Base-by-base conservation (phyloP, 2,113 vertebrate species). In the Aegithalos caudatus region DNA sequence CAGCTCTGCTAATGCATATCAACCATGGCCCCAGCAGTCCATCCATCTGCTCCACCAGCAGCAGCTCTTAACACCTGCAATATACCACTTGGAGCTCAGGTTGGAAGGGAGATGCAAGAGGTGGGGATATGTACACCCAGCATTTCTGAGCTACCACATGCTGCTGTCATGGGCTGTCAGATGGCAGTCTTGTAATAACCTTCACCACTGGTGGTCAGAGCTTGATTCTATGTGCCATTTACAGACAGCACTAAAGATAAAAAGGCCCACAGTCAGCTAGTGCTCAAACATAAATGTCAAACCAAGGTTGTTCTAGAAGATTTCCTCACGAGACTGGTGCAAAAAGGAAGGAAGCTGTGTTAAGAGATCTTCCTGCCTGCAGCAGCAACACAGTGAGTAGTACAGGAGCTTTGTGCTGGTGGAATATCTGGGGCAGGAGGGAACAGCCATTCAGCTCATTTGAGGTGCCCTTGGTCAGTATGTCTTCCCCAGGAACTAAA, bases 331-430 rank as follows among this genome's bases (percentile, higher is more conserved):
- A 94, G 82, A 95, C 88, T 50, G 67, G 92, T 90, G 88, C 76
- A 88, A 90, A 93, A 94, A 96, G 95, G 95, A 96, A 96, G 94
- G 95, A 97, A 97, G 53, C 88, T 45, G 48, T 88, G 37, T 88
- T 96, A 44, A 96, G 79, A 90, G 88, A 71, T 94, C 92, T 96
- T 96, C 94, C 95, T 94, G 92, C 80, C 56, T 57, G 12, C 22
- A 80, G 54, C 80, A 85, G 66, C 91, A 69, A 51, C 89, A 87
- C 42, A 67, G 53, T 90, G 38, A 81, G 44, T 16, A 4, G 40
- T 64, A 66, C n/a, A 77, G 54, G 64, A 83, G 62, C 79, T 90
- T 92, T n/a, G 3, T 51, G 47, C 38, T 77, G 4, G 54, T 69
- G 72, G 76, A 62, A 14, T 92, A 86, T 58, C 23, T 86, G 54